Conservation (phyloP, 2,113 vertebrate genomes). For the Arizona elegans region DNA sequence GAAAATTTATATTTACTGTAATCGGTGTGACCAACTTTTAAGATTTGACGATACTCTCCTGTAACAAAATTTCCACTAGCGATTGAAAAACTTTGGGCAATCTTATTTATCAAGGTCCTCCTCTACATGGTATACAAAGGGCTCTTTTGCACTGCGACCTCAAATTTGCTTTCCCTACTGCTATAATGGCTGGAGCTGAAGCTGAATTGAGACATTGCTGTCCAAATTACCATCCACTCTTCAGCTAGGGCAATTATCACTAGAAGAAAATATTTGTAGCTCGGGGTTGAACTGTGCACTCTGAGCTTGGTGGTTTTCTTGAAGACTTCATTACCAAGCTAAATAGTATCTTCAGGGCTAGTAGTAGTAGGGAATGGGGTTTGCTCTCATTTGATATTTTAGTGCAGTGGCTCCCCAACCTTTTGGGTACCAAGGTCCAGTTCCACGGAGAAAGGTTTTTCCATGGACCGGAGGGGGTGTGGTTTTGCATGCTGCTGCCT, state of each 20-base stretch:
- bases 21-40: neutral
- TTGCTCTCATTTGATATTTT: no score
- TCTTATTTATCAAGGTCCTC: neutral
- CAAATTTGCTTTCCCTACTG: neutral
- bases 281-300: no score
- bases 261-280: no score
- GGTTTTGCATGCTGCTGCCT: no score
- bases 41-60: neutral
- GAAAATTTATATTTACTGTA: neutral
- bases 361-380: no score
- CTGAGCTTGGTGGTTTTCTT: no score
- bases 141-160: neutral
- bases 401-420: no score
- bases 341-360: no score
- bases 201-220: neutral
- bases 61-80: neutral
- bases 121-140: neutral
- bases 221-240: neutral
- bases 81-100: neutral
- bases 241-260: neutral
- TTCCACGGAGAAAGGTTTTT: no score
- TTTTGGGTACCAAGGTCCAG: no score
- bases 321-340: no score
- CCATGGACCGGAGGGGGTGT: no score
- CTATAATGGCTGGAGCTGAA: neutral